These are phyloP conservation scores for Agrotis puta DNA, from an alignment of 2,888 invertebrate genomes.

Conservation along the genomic window DNA sequence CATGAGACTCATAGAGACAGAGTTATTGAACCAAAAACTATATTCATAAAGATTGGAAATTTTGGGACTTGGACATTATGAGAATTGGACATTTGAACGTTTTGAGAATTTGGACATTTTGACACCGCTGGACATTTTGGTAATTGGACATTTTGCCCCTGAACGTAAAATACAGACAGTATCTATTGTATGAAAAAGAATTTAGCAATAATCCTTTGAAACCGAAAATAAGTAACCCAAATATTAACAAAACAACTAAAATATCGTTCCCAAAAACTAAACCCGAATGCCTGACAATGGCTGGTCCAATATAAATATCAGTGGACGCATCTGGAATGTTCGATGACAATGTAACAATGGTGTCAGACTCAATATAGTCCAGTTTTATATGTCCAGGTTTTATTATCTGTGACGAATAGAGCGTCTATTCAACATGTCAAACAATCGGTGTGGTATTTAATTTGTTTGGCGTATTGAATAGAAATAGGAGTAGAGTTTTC, in stretches of 20 bases:
- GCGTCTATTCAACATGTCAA: slow-evolving; percentile 14
- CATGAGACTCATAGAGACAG: too few species aligned
- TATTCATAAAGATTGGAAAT: too few species aligned
- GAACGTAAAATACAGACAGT: too few species aligned
- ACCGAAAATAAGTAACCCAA: background rate
- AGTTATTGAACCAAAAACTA: too few species aligned
- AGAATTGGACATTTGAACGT: too few species aligned
- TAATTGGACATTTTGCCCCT: too few species aligned
- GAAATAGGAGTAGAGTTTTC: background rate
- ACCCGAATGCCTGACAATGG: slow-evolving; percentile 7
- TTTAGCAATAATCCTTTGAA: background rate
- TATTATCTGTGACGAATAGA: slow-evolving; percentile 22
- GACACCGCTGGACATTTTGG: too few species aligned
- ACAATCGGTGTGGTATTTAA: slow-evolving; percentile 7
- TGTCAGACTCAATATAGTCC: slow-evolving; percentile 14
- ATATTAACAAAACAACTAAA: slow-evolving; percentile 8
- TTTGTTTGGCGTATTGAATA: slow-evolving; percentile 12
- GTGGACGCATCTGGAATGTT: slow-evolving; percentile 30
- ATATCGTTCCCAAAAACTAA: background rate
- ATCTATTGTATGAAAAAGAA: background rate
- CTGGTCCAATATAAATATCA: slow-evolving; percentile 43
- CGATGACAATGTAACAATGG: slow-evolving; percentile 40
- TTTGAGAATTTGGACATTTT: too few species aligned
- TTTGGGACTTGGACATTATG: too few species aligned
- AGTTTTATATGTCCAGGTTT: slow-evolving; percentile 2